phyloP scores from a whole-genome alignment of 2,888 invertebrate species.

The Gibbula magus region DNA sequence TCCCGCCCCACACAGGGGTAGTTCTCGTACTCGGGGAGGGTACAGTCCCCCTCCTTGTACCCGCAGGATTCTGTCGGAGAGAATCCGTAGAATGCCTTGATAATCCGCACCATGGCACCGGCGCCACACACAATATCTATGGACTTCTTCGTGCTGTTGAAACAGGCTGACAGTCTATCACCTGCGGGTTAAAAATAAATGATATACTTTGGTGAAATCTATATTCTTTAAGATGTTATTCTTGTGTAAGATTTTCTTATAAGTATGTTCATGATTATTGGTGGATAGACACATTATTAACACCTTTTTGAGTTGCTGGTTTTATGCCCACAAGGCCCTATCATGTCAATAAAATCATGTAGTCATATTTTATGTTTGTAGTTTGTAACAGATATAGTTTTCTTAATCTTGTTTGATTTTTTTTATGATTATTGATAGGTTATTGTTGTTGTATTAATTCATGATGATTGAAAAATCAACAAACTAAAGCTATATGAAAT shows the following conservation, averaged over 20 bases:
- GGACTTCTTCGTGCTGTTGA: conserved; percentile 50
- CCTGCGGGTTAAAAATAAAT: conserved; percentile 45
- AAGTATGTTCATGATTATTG: not conserved
- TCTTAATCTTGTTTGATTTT: too few relatives aligned
- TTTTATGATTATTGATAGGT: too few relatives aligned
- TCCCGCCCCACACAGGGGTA: conserved; percentile 66
- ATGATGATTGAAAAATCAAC: too few relatives aligned
- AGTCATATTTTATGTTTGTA: too few relatives aligned
- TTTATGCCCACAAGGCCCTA: too few relatives aligned
- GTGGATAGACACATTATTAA: not conserved
- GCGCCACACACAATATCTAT: conserved; percentile 64
- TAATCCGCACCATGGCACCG: conserved; percentile 66
- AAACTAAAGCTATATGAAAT: too few relatives aligned
- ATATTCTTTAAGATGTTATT: not conserved
- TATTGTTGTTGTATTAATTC: too few relatives aligned
- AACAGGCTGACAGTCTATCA: conserved; percentile 58
- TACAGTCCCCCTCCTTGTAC: conserved; percentile 62
- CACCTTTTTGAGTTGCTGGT: not conserved
- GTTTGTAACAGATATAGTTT: too few relatives aligned
- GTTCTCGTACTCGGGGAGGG: conserved; percentile 55
- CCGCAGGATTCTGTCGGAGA: conserved; percentile 53
- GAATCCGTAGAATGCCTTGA: conserved; percentile 67
- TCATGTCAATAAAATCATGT: too few relatives aligned
- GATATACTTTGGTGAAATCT: not conserved
- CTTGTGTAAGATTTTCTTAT: not conserved